phyloP scores from a whole-genome alignment of 2,888 invertebrate genomes.

The Quadroppia sp. region DNA sequence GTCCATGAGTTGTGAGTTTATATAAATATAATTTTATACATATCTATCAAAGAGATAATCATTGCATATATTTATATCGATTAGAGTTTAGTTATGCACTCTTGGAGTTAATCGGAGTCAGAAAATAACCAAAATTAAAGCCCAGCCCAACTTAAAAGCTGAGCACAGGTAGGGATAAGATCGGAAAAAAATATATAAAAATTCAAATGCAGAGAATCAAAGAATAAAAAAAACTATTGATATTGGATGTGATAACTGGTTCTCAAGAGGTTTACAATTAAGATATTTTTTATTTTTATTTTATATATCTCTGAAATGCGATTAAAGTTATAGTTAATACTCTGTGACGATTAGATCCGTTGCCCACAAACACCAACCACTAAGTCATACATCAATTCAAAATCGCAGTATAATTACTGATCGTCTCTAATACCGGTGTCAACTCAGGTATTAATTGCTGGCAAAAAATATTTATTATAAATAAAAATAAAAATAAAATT shows the following conservation, averaged over 20 bases:
- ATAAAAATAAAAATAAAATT: too few relatives aligned
- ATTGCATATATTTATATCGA: constrained; percentile 11
- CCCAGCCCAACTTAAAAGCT: constrained; percentile 14
- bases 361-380: too few relatives aligned
- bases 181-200: background rate
- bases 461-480: too few relatives aligned
- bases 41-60: constrained; percentile 16
- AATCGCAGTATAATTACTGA: too few relatives aligned
- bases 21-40: background rate
- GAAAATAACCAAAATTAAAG: background rate
- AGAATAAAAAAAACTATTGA: background rate
- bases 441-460: background rate
- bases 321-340: background rate
- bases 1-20: too few relatives aligned
- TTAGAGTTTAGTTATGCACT: background rate
- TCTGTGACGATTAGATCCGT: background rate
- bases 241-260: background rate
- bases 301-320: background rate
- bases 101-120: background rate
- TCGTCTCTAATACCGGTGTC: background rate
- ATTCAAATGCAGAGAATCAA: background rate
- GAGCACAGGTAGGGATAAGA: background rate
- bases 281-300: constrained; percentile 3
- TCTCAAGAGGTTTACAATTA: background rate
- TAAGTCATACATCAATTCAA: too few relatives aligned